Evolutionary conservation across 64 coral and sea anemone species (phyloP).

Genomic region (Pachyseris speciosa): DNA sequence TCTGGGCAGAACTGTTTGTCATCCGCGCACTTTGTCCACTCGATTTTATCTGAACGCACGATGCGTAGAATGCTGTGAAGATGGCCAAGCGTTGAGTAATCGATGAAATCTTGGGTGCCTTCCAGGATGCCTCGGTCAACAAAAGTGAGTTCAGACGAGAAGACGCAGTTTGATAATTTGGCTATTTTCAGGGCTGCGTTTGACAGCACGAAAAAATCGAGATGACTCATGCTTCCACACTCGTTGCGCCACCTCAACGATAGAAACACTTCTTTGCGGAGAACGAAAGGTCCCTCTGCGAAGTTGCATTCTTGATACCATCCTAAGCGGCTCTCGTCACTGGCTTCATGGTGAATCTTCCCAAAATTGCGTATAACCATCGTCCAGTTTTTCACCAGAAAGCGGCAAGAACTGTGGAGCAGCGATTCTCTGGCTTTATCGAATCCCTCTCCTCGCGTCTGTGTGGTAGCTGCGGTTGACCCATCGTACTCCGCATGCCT

Average conservation of each 20-base stretch:
- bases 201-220: slow-evolving; percentile 66
- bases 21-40: slow-evolving; percentile 56
- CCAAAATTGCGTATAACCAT: slow-evolving; percentile 61
- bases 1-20: slow-evolving; percentile 1
- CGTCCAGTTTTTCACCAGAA: slow-evolving; percentile 51
- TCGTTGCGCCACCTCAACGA: slow-evolving; percentile 39
- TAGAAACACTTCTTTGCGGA: slow-evolving; percentile 37
- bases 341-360: slow-evolving; percentile 1
- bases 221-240: slow-evolving; percentile 34
- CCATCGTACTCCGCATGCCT: slow-evolving; percentile 40
- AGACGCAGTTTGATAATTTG: slow-evolving; percentile 41
- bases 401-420: slow-evolving; percentile 30
- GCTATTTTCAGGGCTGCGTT: slow-evolving; percentile 61
- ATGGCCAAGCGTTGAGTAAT: slow-evolving; percentile 51
- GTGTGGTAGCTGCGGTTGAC: background rate
- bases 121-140: slow-evolving; percentile 10
- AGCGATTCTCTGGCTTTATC: background rate
- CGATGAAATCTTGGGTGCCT: slow-evolving; percentile 21
- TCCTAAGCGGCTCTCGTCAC: background rate
- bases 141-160: slow-evolving; percentile 4
- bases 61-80: slow-evolving; percentile 57
- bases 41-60: slow-evolving; percentile 10
- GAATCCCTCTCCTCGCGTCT: background rate
- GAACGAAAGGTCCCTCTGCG: slow-evolving; percentile 34
- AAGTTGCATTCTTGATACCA: slow-evolving; percentile 58